phyloP scores from a whole-genome alignment of 2,113 vertebrate genomes.

The Aegypius monachus region DNA sequence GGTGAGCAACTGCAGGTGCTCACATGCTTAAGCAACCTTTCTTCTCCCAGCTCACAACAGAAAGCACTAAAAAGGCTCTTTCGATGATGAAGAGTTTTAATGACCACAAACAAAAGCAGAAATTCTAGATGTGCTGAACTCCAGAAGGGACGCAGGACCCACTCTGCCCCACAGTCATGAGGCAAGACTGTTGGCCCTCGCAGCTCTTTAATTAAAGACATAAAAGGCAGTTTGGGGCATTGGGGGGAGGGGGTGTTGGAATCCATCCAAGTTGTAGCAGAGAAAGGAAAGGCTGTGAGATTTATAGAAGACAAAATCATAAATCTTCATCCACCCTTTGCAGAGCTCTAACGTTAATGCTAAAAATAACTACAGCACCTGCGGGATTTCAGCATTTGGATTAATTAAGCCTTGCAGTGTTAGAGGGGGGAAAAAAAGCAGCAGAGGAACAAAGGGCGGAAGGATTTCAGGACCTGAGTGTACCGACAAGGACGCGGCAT shows the following conservation, averaged over 20 bases:
- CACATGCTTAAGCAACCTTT: neutral
- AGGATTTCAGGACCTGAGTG: neutral
- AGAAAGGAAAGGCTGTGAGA: neutral
- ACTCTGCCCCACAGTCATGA: neutral
- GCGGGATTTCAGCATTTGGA: neutral
- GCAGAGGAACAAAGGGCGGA: neutral
- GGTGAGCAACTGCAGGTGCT: neutral
- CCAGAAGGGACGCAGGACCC: neutral
- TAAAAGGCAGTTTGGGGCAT: neutral
- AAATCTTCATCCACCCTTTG: constrained; percentile 43
- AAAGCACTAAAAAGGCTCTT: neutral
- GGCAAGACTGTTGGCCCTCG: neutral
- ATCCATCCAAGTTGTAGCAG: neutral
- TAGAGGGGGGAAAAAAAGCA: neutral
- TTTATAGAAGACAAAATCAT: constrained; percentile 37
- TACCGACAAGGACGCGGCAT: accelerated
- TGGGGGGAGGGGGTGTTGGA: neutral
- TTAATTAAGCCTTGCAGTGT: constrained; percentile 33
- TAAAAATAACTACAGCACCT: constrained; percentile 59
- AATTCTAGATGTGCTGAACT: neutral
- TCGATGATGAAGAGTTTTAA: neutral
- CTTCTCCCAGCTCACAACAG: neutral
- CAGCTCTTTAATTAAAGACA: constrained; percentile 30
- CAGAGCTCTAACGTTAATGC: constrained; percentile 25
- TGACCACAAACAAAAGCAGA: neutral